Conservation (phyloP, 1,140 invertebrate genomes). For the Leptopilina boulardi region DNA sequence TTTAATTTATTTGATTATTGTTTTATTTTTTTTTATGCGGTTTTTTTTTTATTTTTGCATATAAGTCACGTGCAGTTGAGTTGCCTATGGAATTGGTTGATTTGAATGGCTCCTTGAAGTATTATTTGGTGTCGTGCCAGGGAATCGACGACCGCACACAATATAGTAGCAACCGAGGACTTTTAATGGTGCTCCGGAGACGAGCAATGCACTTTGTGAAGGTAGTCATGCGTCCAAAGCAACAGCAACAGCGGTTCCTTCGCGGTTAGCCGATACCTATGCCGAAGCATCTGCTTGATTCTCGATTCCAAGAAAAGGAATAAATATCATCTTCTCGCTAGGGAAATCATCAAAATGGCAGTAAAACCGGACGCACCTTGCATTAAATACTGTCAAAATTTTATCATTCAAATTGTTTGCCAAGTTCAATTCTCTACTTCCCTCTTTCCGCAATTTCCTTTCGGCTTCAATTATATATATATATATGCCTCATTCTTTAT, state of each 20-base stretch:
- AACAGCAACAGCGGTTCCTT: conserved; percentile 25
- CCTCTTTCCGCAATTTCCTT: too few relatives aligned
- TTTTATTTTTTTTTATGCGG: background rate
- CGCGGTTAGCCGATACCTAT: conserved; percentile 24
- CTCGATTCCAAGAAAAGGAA: background rate
- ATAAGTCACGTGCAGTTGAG: conserved; percentile 33
- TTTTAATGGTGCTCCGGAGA: conserved; percentile 43
- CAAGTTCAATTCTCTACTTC: background rate
- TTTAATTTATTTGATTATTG: background rate
- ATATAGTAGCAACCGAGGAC: conserved; percentile 5
- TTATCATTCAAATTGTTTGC: background rate
- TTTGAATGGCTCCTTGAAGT: conserved; percentile 3
- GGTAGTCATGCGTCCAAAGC: conserved; percentile 46
- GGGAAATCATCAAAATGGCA: conserved; percentile 1
- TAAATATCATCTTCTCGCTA: background rate
- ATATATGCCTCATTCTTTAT: too few relatives aligned
- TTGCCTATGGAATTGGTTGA: background rate
- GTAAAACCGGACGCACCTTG: background rate
- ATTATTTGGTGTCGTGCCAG: conserved; percentile 26
- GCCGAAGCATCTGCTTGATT: conserved; percentile 17
- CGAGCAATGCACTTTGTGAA: conserved; percentile 39
- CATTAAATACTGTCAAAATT: background rate
- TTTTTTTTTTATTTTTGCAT: conserved; percentile 1
- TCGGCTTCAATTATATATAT: too few relatives aligned
- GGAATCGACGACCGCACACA: conserved; percentile 6